Evolutionary conservation across 2,888 invertebrate genomes (phyloP).

Genomic region (Scelioninae gen. 2): DNA sequence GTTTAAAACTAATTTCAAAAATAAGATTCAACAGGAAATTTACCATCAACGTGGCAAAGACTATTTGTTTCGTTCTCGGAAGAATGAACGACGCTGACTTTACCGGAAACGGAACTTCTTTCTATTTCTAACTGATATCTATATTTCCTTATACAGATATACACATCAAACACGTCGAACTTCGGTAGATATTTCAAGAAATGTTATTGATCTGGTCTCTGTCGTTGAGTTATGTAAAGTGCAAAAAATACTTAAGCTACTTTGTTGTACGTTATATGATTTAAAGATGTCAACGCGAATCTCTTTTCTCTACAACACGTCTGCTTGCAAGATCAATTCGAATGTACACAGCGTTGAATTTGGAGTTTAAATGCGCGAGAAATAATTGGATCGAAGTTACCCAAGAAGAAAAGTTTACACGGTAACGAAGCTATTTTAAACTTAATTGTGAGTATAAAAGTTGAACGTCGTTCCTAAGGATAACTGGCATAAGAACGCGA

Average conservation of each 20-base stretch:
- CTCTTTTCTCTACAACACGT: conserved; percentile 8
- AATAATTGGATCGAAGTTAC: conserved; percentile 1
- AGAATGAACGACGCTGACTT: conserved; percentile 16
- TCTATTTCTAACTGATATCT: conserved; percentile 6
- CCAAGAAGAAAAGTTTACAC: conserved; percentile 1
- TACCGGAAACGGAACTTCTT: conserved; percentile 20
- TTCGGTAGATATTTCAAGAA: conserved; percentile 43
- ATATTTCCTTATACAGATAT: not conserved
- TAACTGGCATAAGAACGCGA: not conserved
- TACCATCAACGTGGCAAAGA: conserved; percentile 5
- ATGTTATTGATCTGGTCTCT: conserved; percentile 31
- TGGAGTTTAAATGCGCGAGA: not conserved
- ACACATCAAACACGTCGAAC: conserved; percentile 32
- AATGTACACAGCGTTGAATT: not conserved
- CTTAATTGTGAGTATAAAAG: conserved; percentile 8
- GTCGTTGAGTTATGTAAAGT: conserved; percentile 40
- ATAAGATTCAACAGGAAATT: conserved; percentile 1
- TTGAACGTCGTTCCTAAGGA: not conserved
- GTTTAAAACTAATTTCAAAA: conserved; percentile 8
- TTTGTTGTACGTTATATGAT: conserved; percentile 33
- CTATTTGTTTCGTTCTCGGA: conserved; percentile 12
- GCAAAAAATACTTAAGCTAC: conserved; percentile 38
- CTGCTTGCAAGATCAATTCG: conserved; percentile 2
- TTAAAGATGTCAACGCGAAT: conserved; percentile 15
- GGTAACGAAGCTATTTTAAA: not conserved